Conservation (phyloP, 2,797 vertebrate species). For the Pantherophis vulpinus region DNA sequence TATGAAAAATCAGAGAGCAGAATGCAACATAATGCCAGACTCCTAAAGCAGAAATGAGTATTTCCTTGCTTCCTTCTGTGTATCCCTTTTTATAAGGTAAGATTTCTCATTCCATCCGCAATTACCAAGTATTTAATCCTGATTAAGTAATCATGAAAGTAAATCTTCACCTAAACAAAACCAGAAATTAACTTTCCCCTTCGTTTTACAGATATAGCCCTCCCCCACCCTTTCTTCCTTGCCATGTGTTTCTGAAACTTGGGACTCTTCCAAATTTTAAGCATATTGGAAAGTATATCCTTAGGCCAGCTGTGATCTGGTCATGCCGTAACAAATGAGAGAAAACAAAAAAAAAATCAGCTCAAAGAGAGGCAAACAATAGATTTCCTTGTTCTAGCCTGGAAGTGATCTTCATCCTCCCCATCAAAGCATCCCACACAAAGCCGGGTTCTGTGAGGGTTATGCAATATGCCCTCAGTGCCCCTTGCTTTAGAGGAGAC, state of each 20-base stretch:
- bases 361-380: conserved; percentile 67
- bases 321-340: conserved; percentile 54
- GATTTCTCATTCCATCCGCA: conserved; percentile 54
- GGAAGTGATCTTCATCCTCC: conserved; percentile 40
- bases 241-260: conserved; percentile 72
- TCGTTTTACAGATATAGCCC: conserved; percentile 52
- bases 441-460: background rate
- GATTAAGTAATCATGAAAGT: conserved; percentile 62
- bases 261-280: conserved; percentile 72
- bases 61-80: conserved; percentile 20
- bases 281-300: conserved; percentile 73
- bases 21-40: background rate
- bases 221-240: conserved; percentile 45
- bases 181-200: conserved; percentile 57
- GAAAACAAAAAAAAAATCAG: conserved; percentile 71
- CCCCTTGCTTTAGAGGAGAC: background rate
- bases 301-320: conserved; percentile 75
- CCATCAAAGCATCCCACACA: conserved; percentile 29
- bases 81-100: conserved; percentile 46
- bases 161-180: conserved; percentile 60
- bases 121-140: conserved; percentile 57
- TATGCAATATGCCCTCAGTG: background rate
- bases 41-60: conserved; percentile 23
- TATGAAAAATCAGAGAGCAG: background rate
- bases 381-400: conserved; percentile 59